Evolutionary conservation across 2,888 invertebrate species (phyloP).

Genomic region (Microctonus brassicae): DNA sequence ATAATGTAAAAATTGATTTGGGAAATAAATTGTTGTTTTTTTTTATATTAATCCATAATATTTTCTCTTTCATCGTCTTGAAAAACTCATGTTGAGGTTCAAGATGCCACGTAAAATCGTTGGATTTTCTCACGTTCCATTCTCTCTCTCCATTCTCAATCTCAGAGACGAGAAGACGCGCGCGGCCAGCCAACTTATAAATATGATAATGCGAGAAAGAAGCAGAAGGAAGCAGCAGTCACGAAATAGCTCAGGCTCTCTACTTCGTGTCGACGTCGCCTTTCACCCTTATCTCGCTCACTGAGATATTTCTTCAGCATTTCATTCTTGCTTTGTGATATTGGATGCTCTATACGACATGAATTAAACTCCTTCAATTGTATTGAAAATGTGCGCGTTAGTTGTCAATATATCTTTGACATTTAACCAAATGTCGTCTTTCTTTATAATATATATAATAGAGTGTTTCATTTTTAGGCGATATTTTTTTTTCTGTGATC

Average conservation of each 20-base stretch:
- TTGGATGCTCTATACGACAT: conserved; percentile 64
- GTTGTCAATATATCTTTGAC: not conserved
- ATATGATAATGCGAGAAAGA: conserved; percentile 66
- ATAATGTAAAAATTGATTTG: not conserved
- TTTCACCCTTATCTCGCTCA: conserved; percentile 48
- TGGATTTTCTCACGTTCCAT: not conserved
- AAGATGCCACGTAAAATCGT: conserved; percentile 14
- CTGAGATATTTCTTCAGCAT: conserved; percentile 2
- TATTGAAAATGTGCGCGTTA: not conserved
- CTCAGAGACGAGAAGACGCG: conserved; percentile 33
- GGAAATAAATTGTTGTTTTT: not conserved
- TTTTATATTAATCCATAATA: not conserved
- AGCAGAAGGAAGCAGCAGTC: conserved; percentile 57
- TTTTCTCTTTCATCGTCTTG: not conserved
- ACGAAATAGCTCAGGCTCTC: conserved; percentile 59
- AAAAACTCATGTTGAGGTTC: not conserved
- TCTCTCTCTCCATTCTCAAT: conserved; percentile 29
- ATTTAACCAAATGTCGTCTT: not conserved
- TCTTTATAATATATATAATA: too few species aligned
- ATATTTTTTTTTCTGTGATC: too few species aligned
- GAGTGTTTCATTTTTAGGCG: too few species aligned
- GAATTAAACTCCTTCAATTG: conserved; percentile 55
- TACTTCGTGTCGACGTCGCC: conserved; percentile 17
- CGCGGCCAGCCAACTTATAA: conserved; percentile 61
- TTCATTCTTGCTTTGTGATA: conserved; percentile 50